These are phyloP conservation scores for Psittacus erithacus DNA, from an alignment of 2,113 vertebrate genomes.

Conservation along the genomic window DNA sequence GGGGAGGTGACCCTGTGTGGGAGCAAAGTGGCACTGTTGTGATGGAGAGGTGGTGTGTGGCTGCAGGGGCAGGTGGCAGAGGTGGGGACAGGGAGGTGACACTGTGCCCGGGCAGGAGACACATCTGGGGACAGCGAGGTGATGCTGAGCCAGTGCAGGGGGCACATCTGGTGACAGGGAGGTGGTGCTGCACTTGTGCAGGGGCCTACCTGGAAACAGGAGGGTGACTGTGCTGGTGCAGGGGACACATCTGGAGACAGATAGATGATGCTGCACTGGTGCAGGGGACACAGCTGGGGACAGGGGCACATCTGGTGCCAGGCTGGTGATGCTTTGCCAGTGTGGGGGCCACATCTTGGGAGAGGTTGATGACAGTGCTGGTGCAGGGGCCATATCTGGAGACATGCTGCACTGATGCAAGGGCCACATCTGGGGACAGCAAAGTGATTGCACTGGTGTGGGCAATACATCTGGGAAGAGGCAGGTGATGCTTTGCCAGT, in stretches of 20 bases:
- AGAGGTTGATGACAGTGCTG: too few species aligned
- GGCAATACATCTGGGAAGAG: not conserved
- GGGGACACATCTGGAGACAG: not conserved
- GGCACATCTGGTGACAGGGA: too few species aligned
- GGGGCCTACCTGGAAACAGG: too few species aligned
- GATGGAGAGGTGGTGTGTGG: not conserved
- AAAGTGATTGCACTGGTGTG: not conserved
- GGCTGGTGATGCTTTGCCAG: not conserved
- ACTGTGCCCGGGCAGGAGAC: not conserved
- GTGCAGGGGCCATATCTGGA: not conserved
- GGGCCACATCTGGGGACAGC: not conserved
- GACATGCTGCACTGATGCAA: rapidly evolving
- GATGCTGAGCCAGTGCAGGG: not conserved
- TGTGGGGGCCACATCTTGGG: not conserved
- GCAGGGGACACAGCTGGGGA: too few species aligned
- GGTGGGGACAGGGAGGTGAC: not conserved
- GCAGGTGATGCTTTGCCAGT: not conserved
- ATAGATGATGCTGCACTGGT: not conserved
- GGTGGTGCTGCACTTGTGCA: not conserved
- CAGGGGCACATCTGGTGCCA: not conserved
- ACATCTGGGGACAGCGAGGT: not conserved
- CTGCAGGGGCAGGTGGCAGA: not conserved
- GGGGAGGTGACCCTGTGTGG: not conserved
- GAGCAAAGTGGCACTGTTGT: not conserved
- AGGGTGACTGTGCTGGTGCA: not conserved